Conservation (phyloP, 1,140 invertebrate genomes). For the Drosophila bifasciata region DNA sequence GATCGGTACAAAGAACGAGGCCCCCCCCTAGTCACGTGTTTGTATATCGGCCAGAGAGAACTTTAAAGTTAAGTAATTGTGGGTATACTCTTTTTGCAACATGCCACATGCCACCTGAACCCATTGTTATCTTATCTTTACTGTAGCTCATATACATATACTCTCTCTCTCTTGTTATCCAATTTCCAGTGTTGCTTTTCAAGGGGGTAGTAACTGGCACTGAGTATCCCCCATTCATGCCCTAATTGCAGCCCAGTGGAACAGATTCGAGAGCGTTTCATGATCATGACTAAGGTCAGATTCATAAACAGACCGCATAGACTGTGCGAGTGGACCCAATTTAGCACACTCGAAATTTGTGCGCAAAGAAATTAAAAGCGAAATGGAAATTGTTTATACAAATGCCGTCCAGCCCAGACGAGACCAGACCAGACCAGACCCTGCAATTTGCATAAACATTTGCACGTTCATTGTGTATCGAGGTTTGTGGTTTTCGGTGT, state of each 20-base stretch:
- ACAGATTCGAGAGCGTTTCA: slow-evolving; percentile 52
- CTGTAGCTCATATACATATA: neutral
- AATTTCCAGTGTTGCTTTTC: slow-evolving; percentile 25
- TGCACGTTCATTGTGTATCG: slow-evolving; percentile 30
- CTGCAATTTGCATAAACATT: slow-evolving; percentile 51
- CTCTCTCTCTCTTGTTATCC: slow-evolving; percentile 37
- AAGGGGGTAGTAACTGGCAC: slow-evolving; percentile 37
- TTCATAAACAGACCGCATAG: slow-evolving; percentile 77
- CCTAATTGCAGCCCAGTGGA: slow-evolving; percentile 45
- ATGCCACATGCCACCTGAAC: too few species aligned
- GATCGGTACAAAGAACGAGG: slow-evolving; percentile 4
- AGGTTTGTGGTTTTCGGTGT: slow-evolving; percentile 60
- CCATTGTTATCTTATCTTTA: neutral
- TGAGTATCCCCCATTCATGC: slow-evolving; percentile 55
- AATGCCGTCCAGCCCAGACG: slow-evolving; percentile 19
- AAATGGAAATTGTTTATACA: slow-evolving; percentile 55
- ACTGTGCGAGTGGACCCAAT: slow-evolving; percentile 67
- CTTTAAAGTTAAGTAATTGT: neutral
- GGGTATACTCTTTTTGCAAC: too few species aligned
- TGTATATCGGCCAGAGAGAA: slow-evolving; percentile 2
- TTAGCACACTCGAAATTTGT: slow-evolving; percentile 47
- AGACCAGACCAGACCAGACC: slow-evolving; percentile 2
- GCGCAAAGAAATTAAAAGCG: slow-evolving; percentile 59
- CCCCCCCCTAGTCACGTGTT: neutral
- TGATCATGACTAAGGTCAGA: slow-evolving; percentile 79